Evolutionary conservation across 2,888 invertebrate genomes (phyloP).

Genomic region (Zelleria hepariella): DNA sequence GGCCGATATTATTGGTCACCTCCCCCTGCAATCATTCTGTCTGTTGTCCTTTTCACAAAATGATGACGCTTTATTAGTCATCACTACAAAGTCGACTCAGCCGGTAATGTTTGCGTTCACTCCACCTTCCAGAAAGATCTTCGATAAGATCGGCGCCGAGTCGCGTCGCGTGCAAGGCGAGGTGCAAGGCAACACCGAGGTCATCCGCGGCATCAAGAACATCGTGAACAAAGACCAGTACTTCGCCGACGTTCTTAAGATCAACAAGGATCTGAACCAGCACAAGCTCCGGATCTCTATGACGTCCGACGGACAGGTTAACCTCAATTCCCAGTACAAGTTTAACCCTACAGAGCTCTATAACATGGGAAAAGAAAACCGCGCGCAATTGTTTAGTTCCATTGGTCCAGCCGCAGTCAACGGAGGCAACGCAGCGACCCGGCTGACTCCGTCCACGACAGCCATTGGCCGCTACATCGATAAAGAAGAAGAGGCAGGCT

Average conservation of each 20-base stretch:
- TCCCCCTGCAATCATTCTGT: no score
- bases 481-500: constrained; percentile 26
- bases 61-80: no score
- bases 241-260: constrained; percentile 64
- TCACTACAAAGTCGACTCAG: no score
- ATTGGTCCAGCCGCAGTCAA: constrained; percentile 40
- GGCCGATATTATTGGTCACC: no score
- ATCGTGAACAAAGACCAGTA: constrained; percentile 70
- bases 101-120: background rate
- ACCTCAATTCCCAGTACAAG: constrained; percentile 54
- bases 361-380: constrained; percentile 36
- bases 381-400: constrained; percentile 40
- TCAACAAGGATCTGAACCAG: constrained; percentile 67
- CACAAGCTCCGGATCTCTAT: constrained; percentile 62
- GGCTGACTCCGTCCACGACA: constrained; percentile 26
- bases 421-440: constrained; percentile 40
- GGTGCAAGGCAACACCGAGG: constrained; percentile 65
- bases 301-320: constrained; percentile 41
- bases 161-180: constrained; percentile 61
- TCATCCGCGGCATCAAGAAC: constrained; percentile 65
- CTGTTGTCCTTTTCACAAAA: no score
- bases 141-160: constrained; percentile 70
- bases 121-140: constrained; percentile 63
- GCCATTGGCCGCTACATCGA: constrained; percentile 28
- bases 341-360: constrained; percentile 51